These are phyloP conservation scores for Lerista edwardsae DNA, from an alignment of 2,797 vertebrate genomes.

Conservation along the genomic window DNA sequence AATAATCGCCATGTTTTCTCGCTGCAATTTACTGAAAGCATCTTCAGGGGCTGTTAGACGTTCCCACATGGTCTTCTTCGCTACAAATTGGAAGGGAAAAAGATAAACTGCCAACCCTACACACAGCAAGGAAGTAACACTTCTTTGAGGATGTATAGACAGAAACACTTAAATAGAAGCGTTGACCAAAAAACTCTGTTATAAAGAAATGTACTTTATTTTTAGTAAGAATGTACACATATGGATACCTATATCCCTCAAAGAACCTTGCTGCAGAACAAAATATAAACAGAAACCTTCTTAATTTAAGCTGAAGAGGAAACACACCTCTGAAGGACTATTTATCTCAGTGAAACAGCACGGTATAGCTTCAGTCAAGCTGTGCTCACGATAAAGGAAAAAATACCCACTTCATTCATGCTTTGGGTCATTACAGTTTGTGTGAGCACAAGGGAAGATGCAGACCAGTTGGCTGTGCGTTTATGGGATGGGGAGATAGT, in stretches of 20 bases:
- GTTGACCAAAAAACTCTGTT: conserved; percentile 3
- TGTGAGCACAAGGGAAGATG: neutral
- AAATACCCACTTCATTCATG: neutral
- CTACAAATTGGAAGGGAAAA: conserved; percentile 66
- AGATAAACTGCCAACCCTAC: neutral
- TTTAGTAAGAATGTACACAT: neutral
- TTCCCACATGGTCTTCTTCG: conserved; percentile 94
- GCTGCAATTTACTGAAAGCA: conserved; percentile 92
- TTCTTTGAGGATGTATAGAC: neutral
- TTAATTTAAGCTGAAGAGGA: neutral
- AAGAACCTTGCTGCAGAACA: neutral
- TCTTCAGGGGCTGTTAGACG: conserved; percentile 96
- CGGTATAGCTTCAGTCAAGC: neutral
- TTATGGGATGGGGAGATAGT: neutral
- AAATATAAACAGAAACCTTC: neutral
- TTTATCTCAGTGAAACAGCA: neutral
- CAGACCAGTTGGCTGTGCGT: neutral
- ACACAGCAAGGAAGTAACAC: neutral
- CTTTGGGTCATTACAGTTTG: neutral
- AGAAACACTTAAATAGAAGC: neutral
- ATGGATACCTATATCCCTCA: neutral
- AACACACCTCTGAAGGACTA: conserved; percentile 4
- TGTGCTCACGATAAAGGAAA: conserved; percentile 7
- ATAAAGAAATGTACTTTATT: neutral
- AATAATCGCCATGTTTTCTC: conserved; percentile 94